These are phyloP conservation scores for Enteromius mattozi DNA, from an alignment of 2,797 vertebrate species.

Conservation along the genomic window DNA sequence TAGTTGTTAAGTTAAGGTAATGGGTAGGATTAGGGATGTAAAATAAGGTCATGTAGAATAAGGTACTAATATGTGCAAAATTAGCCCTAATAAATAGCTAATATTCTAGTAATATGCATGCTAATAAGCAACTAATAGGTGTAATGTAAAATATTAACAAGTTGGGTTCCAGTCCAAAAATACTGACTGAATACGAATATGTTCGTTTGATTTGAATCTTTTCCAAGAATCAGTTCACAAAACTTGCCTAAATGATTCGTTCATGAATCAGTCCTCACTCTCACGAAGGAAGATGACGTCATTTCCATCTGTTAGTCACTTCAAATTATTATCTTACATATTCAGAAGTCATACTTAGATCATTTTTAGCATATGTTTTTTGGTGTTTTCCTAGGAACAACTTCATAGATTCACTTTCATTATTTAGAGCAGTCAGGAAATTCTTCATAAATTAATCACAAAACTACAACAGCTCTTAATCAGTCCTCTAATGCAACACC, in stretches of 20 bases:
- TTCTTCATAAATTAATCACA: background rate
- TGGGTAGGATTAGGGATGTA: too few relatives aligned
- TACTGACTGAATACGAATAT: background rate
- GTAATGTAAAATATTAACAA: background rate
- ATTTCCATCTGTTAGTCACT: too few relatives aligned
- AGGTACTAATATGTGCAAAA: too few relatives aligned
- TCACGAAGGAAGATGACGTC: background rate
- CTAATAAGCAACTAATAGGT: too few relatives aligned
- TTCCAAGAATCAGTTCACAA: background rate
- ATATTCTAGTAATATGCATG: too few relatives aligned
- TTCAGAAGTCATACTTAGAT: background rate
- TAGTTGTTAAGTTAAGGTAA: too few relatives aligned
- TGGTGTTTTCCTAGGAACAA: background rate
- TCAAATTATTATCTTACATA: too few relatives aligned
- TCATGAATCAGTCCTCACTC: background rate
- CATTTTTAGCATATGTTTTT: background rate
- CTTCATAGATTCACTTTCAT: background rate
- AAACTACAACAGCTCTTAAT: background rate
- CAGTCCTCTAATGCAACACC: background rate
- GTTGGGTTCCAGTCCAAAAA: constrained; percentile 2
- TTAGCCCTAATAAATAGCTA: too few relatives aligned
- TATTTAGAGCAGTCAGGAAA: background rate
- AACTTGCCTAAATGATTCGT: background rate
- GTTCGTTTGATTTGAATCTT: background rate
- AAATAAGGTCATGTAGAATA: too few relatives aligned